A percentile compares a stretch with the other conserved stretches of the same genome.
These are phyloP conservation scores for Epinephelus coioides DNA, from an alignment of 2,797 vertebrate species.

Conservation along the genomic window DNA sequence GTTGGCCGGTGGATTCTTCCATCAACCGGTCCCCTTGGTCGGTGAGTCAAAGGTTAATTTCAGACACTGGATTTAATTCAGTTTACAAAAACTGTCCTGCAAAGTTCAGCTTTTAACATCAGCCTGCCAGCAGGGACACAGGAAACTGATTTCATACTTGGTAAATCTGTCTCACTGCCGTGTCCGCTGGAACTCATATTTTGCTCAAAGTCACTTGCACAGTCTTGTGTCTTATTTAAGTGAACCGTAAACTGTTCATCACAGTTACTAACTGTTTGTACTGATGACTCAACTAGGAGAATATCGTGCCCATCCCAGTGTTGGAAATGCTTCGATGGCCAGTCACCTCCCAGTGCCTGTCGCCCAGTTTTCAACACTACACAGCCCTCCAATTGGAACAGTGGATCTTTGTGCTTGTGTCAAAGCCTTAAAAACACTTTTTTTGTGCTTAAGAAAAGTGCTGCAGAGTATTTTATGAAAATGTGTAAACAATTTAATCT, in stretches of 20 bases:
- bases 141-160: not conserved
- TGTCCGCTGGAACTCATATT: not conserved
- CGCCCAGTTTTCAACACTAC: not conserved
- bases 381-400: not conserved
- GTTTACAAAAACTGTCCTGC: not conserved
- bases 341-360: not conserved
- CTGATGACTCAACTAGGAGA: slow-evolving; percentile 11
- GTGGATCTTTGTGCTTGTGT: slow-evolving; percentile 8
- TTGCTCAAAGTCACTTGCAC: not conserved
- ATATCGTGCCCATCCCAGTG: slow-evolving; percentile 3
- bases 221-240: not conserved
- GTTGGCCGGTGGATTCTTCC: too few species aligned
- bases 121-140: not conserved
- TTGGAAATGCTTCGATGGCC: not conserved
- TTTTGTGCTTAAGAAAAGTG: not conserved
- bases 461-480: not conserved
- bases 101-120: not conserved
- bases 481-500: not conserved
- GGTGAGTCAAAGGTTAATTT: too few species aligned
- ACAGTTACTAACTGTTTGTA: not conserved
- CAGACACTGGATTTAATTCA: too few species aligned
- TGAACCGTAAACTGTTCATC: not conserved
- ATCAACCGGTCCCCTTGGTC: too few species aligned
- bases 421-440: not conserved
- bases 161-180: not conserved